These are phyloP conservation scores for Hyperopisus bebe DNA, from an alignment of 2,113 vertebrate genomes.

Conservation along the genomic window DNA sequence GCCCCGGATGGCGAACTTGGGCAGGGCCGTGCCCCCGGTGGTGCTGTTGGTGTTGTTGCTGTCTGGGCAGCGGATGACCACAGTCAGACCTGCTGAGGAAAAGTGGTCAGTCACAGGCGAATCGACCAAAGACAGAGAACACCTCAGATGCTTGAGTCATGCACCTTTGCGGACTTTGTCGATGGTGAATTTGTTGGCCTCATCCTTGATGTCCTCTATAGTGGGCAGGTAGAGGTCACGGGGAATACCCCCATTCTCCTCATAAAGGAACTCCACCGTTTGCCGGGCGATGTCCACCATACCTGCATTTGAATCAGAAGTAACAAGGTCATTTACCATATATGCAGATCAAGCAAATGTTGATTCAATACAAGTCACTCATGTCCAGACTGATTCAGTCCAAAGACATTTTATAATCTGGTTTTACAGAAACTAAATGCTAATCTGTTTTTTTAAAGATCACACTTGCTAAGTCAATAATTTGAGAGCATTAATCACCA, in stretches of 20 bases:
- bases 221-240: constrained; percentile 95
- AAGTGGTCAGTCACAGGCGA: not conserved
- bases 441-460: not conserved
- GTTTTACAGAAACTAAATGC: not conserved
- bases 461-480: not conserved
- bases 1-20: constrained; percentile 91
- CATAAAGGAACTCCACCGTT: constrained; percentile 94
- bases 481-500: not conserved
- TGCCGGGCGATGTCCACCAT: constrained; percentile 97
- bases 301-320: constrained; percentile 48
- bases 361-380: not conserved
- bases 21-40: constrained; percentile 81
- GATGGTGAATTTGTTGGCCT: constrained; percentile 96
- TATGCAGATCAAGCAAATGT: not conserved
- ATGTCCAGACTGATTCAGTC: not conserved
- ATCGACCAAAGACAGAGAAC: not conserved
- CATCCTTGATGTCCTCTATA: constrained; percentile 96
- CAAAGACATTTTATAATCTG: not conserved
- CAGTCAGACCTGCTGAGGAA: constrained; percentile 72
- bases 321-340: not conserved
- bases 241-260: constrained; percentile 95
- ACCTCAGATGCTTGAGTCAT: not conserved
- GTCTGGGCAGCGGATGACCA: constrained; percentile 90
- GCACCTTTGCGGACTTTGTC: constrained; percentile 99
- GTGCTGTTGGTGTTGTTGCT: constrained; percentile 85